Base-by-base conservation (phyloP, 1,140 invertebrate genomes). In the Drosophila triauraria region DNA sequence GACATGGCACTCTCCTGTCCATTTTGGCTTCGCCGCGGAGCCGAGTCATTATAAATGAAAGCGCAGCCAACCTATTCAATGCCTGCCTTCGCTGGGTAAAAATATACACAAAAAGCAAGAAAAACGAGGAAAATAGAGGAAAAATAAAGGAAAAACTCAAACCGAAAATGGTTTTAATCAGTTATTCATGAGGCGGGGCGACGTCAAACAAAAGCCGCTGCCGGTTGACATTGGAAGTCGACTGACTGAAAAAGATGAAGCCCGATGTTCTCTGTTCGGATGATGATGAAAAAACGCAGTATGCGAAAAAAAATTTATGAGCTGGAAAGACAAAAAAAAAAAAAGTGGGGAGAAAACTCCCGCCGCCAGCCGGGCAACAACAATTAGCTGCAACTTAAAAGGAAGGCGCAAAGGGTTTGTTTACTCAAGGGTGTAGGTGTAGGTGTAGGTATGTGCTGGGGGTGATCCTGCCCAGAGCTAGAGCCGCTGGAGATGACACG, bases 351-450 rank as follows among this genome's bases (percentile, higher is more conserved):
- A 42, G 64, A 64, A 75, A 61, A 78, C 75, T 78, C 75, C 74
- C 9, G 43, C 42, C 79, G 7, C 13, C 51, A 54, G 51, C 17
- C 51, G 51, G 62, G 80, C 84, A 87, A 90, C 82, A 88, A 90
- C 84, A 88, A 88, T 88, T 88, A 83, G 84, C 85, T 84, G 80
- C 80, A 87, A 87, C 85, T 87, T 84, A 80, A 80, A 88, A 88
- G 72, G 38, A 61, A 53, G 70, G 61, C 46, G 72, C 43, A 57
- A 65, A 46, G 43, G 76, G 57, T 80, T 78, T 79, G 76, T 80
- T 80, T 80, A 80, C 70, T 54, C 46, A 47, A 75, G 38, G 44
- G 35, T 12, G 25, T 15, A 57, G 47, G 57, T 35, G 40, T 13
- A 32, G 60, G 40, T 38, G 12, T 7, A 4, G 20, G 58, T 43